These are phyloP conservation scores for Syngnathus rostellatus DNA, from an alignment of 2,797 vertebrate species.

Conservation along the genomic window DNA sequence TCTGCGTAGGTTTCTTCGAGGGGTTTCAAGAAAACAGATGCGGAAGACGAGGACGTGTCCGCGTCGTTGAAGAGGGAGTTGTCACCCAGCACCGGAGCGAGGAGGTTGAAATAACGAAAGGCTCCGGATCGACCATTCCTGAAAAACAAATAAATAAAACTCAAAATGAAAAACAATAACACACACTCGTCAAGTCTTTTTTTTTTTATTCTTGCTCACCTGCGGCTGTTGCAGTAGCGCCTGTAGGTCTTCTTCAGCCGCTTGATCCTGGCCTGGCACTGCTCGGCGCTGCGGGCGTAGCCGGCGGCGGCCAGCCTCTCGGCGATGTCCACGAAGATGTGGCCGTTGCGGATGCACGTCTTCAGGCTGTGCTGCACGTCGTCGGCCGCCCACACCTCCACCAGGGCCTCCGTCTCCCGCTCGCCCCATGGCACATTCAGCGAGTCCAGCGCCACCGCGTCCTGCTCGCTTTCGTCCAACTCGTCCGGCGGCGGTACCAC, in stretches of 20 bases:
- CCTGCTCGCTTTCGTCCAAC: conserved; percentile 55
- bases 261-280: conserved; percentile 61
- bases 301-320: conserved; percentile 46
- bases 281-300: conserved; percentile 49
- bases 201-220: conserved; percentile 21
- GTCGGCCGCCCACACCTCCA: conserved; percentile 56
- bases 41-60: conserved; percentile 24
- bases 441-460: conserved; percentile 41
- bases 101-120: conserved; percentile 57
- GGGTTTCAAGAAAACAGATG: not conserved
- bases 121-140: conserved; percentile 45
- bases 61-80: conserved; percentile 8
- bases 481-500: conserved; percentile 41
- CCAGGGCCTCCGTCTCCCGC: conserved; percentile 51
- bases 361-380: conserved; percentile 59
- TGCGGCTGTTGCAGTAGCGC: conserved; percentile 53
- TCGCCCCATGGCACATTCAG: conserved; percentile 48
- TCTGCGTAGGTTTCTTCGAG: conserved; percentile 39
- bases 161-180: not conserved
- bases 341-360: conserved; percentile 50
- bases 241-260: conserved; percentile 61
- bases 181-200: not conserved
- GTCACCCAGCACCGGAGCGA: conserved; percentile 59
- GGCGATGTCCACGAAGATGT: conserved; percentile 51
- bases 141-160: not conserved